Base-by-base conservation (phyloP, 1,140 invertebrate genomes). In the Magallana gigas region DNA sequence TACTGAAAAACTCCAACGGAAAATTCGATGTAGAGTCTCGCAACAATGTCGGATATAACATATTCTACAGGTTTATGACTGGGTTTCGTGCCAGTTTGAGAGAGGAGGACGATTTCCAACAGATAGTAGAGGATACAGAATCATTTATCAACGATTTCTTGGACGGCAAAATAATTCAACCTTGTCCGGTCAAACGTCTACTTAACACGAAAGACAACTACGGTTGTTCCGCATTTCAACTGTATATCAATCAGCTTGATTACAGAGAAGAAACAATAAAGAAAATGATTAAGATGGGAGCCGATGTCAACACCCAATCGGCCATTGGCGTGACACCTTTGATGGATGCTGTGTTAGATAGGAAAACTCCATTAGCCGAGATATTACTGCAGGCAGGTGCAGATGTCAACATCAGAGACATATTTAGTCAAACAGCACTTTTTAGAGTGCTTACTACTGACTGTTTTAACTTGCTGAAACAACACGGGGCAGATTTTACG, bases 391-490 rank as follows among this genome's bases (percentile, higher is more conserved):
- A 58, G 59, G 9, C 82, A 23, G 83, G 83, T 8, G 86, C 86
- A 71, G 64, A 87, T 18, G 48, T 56, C 14, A 87, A 87, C 36
- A 84, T 59, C 64, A 80, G 36, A 57, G 83, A 87, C 36, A 87
- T 87, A 29, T 87, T 87, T 87, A 83, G 86, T 1, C 86, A 87
- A 57, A 62, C 86, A 14, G 82, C 83, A 18, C n/a, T 87, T 18
- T 87, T 84, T 57, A 57, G 86, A 18, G 62, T 57, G 9, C 57
- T 64, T 23, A 87, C 86, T 9, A 60, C 36, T 16, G 16, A 87
- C 8, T 68, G 59, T 14, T 87, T 87, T 84, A n/a, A 80, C 36
- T 48, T 60, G 2, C 68, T 87, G 6, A 36, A 62, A 16, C 29
- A 87, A 80, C 62, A 62, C 57, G 81, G 81, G 6, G 57, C 64